Conservation (phyloP, 2,888 invertebrate species). For the Spisula subtruncata region DNA sequence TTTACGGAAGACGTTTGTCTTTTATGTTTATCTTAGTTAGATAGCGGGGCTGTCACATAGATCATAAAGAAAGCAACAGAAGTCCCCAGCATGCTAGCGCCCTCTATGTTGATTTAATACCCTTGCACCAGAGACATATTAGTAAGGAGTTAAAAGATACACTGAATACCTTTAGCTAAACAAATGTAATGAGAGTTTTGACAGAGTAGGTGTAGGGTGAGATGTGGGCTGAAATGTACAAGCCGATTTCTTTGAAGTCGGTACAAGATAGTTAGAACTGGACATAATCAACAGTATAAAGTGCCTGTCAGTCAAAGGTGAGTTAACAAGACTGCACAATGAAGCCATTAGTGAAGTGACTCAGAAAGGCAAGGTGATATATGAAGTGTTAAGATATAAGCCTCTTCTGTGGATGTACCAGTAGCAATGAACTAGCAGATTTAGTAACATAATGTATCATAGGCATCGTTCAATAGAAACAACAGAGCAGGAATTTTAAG, state of each 20-base stretch:
- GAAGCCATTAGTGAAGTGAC: too few relatives aligned
- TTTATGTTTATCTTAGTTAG: conserved; percentile 64
- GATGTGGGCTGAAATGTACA: not conserved
- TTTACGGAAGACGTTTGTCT: conserved; percentile 61
- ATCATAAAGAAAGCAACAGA: conserved; percentile 60
- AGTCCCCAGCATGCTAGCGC: conserved; percentile 52
- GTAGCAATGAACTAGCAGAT: too few relatives aligned
- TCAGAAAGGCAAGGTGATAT: too few relatives aligned
- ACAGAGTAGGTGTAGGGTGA: not conserved
- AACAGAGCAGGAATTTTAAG: too few relatives aligned
- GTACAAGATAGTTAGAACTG: not conserved
- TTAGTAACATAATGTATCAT: too few relatives aligned
- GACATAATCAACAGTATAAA: too few relatives aligned
- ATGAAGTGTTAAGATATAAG: too few relatives aligned
- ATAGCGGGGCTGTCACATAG: conserved; percentile 64
- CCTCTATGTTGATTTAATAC: not conserved
- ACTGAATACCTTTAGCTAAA: not conserved
- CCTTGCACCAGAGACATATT: not conserved
- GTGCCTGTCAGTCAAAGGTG: too few relatives aligned
- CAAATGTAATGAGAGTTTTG: not conserved
- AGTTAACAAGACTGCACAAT: too few relatives aligned
- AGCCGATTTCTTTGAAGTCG: not conserved
- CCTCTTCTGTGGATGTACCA: too few relatives aligned
- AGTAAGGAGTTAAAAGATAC: not conserved
- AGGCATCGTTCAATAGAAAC: too few relatives aligned